Percentiles rank a stretch among this genome's conserved stretches.
These are phyloP conservation scores for Apocrypta bakeri DNA, from an alignment of 1,140 invertebrate species.

Conservation along the genomic window DNA sequence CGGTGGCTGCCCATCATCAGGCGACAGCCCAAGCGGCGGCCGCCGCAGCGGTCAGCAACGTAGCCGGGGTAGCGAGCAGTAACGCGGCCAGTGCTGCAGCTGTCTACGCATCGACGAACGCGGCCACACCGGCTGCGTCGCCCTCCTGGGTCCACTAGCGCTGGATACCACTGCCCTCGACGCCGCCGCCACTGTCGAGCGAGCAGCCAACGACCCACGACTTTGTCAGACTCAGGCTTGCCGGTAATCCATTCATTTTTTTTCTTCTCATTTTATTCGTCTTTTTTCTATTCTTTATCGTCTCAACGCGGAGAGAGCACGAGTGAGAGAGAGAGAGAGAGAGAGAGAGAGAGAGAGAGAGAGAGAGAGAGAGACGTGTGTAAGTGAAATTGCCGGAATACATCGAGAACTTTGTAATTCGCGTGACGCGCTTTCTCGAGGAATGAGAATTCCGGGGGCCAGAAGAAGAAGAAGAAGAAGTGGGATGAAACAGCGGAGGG, in stretches of 20 bases:
- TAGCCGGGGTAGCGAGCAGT: constrained; percentile 36
- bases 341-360: too few relatives aligned
- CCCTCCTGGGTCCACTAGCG: constrained; percentile 83
- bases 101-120: constrained; percentile 71
- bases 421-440: constrained; percentile 56
- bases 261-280: background rate
- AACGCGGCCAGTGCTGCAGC: constrained; percentile 57
- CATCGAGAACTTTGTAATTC: constrained; percentile 62
- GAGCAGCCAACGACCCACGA: constrained; percentile 61
- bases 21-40: constrained; percentile 29
- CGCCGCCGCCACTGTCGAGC: constrained; percentile 64
- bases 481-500: constrained; percentile 40
- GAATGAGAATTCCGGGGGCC: constrained; percentile 22
- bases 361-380: constrained; percentile 28
- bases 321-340: too few relatives aligned
- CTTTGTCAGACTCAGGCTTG: constrained; percentile 59
- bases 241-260: constrained; percentile 59
- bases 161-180: constrained; percentile 66
- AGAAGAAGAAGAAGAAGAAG: constrained; percentile 45
- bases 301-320: background rate
- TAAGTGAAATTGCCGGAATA: constrained; percentile 18
- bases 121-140: constrained; percentile 75
- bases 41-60: constrained; percentile 46
- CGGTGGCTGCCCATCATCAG: background rate
- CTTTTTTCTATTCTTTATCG: background rate